Conservation (phyloP, 2,888 invertebrate species). For the Meliscaeva auricollis region DNA sequence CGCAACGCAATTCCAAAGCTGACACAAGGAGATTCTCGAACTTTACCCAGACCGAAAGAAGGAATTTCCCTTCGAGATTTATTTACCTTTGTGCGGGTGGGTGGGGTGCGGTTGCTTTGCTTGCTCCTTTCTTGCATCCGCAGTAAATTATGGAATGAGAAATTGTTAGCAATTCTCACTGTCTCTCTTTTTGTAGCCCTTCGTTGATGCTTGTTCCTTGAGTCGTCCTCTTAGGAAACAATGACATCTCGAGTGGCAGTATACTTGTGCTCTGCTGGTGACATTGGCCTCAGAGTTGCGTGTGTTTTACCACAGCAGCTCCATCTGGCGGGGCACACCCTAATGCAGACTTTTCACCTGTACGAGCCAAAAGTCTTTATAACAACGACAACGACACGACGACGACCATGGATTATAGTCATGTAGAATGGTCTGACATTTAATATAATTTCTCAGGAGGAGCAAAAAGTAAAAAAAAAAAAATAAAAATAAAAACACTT, state of each 20-base stretch:
- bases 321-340: conserved; percentile 11
- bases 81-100: conserved; percentile 46
- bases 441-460: conserved; percentile 60
- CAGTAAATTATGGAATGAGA: conserved; percentile 16
- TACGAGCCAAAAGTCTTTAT: conserved; percentile 31
- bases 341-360: conserved; percentile 52
- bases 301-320: conserved; percentile 33
- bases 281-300: conserved; percentile 60
- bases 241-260: conserved; percentile 50
- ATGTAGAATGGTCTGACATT: conserved; percentile 44
- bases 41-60: conserved; percentile 32
- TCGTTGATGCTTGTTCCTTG: neutral
- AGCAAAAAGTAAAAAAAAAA: conserved; percentile 9
- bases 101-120: neutral
- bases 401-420: conserved; percentile 45
- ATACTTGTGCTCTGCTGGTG: conserved; percentile 29
- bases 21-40: conserved; percentile 25
- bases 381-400: neutral
- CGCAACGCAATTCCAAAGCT: conserved; percentile 29
- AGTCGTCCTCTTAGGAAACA: conserved; percentile 57
- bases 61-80: conserved; percentile 51
- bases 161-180: conserved; percentile 34
- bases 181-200: neutral
- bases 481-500: conserved; percentile 1
- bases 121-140: conserved; percentile 17